Evolutionary conservation across 2,797 vertebrate species (phyloP).

Genomic region (Tamandua tetradactyla): DNA sequence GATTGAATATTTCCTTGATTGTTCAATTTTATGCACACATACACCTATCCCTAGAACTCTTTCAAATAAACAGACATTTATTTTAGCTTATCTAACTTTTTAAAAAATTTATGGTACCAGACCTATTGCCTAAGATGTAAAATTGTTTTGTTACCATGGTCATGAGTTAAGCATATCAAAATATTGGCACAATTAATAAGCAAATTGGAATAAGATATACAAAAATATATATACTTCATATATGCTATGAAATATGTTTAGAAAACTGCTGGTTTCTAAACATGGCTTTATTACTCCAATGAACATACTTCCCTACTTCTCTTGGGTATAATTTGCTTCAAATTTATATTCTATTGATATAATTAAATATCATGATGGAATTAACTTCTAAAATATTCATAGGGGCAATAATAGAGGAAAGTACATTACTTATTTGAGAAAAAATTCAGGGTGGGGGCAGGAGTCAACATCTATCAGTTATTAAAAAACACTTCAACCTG

Average conservation of each 20-base stretch:
- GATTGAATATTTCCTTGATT: neutral
- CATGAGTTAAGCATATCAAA: neutral
- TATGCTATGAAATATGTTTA: constrained; percentile 14
- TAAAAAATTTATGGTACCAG: neutral
- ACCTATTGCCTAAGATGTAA: neutral
- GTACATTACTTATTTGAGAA: constrained; percentile 54
- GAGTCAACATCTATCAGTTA: constrained; percentile 8
- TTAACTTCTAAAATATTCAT: constrained; percentile 53
- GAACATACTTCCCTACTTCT: constrained; percentile 35
- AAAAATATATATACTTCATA: neutral
- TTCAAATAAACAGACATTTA: neutral
- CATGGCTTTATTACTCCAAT: constrained; percentile 36
- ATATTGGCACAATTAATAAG: neutral
- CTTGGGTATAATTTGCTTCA: constrained; percentile 60
- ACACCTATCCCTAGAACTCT: neutral
- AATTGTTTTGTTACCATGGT: neutral
- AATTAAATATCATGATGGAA: constrained; percentile 64
- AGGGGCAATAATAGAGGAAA: constrained; percentile 16
- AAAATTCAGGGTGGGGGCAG: neutral
- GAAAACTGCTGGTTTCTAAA: constrained; percentile 54
- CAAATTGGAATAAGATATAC: constrained; percentile 4
- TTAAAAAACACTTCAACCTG: constrained; percentile 32
- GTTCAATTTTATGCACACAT: neutral
- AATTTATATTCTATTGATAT: constrained; percentile 59
- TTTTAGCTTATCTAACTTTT: neutral